Base-by-base conservation (phyloP, 1,140 invertebrate species). In the Brachionus asplanchnoidis region DNA sequence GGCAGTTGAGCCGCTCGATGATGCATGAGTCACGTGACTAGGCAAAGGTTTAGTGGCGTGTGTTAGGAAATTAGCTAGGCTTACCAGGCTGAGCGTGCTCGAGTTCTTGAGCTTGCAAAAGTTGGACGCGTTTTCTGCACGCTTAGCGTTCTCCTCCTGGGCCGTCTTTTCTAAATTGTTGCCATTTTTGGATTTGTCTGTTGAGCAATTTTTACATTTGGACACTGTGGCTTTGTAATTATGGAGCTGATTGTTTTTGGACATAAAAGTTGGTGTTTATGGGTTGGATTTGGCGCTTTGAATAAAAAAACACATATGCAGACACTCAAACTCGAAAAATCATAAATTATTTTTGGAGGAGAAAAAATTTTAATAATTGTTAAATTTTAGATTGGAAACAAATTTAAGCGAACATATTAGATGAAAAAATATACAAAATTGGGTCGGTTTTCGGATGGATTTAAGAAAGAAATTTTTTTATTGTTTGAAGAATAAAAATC, bases 1-100 rank as follows among this genome's bases (percentile, higher is more conserved):
- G 91, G 87, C 93, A 94, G 3, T 93, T 92, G 82, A 95, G 91
- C 84, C 94, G 91, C 86, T 95, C 94, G 87, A 93, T 93, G 4
- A 95, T 80, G 17, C 77, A 80, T 2, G 46, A 65, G 14, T 50
- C 44, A 53, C 32, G 23, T 44, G 17, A 28, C 77, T 80, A 32
- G 40, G 9, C 32, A 73, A 40, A 42, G 42, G n/a, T 60, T 60
- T 20, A 60, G 53, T 60, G 5, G 3, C 53, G 17, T 56, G 17
- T 1, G 9, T 20, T 20, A 26, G 9, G 4, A 8, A 20, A 8
- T 60, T 23, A 23, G 7, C 9, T 9, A 60, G 5, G 8, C 53
- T 60, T 60, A 60, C 53, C 17, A 26, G 2, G 20, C 9, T 26
- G 20, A 1, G 6, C 7, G 53, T 20, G 17, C 53, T 60, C 6